Percentiles rank a stretch among this genome's conserved stretches.
Conservation (phyloP, 2,797 vertebrate species). For the Bovichtus variegatus region DNA sequence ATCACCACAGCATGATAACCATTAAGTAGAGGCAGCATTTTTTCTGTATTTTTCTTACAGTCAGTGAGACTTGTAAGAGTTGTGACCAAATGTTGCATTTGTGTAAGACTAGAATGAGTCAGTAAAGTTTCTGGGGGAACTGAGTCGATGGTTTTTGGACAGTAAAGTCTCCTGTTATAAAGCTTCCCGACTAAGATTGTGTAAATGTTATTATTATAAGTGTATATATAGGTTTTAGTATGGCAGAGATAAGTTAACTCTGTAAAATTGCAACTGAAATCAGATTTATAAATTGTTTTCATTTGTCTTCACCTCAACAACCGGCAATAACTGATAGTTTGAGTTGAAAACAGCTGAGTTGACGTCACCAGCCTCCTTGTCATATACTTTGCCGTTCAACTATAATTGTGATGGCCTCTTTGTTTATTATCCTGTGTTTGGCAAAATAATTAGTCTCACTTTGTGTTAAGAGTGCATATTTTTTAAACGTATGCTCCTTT, state of each 20-base stretch:
- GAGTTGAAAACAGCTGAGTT: no score
- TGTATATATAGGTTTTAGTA: neutral
- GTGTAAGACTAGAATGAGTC: neutral
- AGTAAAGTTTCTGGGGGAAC: neutral
- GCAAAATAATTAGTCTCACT: neutral
- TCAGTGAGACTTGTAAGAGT: neutral
- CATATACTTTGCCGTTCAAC: neutral
- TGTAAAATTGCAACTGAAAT: no score
- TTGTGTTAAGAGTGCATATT: neutral
- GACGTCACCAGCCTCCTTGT: no score
- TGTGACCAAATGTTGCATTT: conserved; percentile 12
- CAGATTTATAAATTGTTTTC: no score
- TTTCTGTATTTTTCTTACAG: neutral
- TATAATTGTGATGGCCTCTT: neutral
- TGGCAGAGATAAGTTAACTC: neutral
- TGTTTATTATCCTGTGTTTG: neutral
- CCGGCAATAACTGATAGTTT: no score
- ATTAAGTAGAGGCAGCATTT: conserved; percentile 33
- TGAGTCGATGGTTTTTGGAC: neutral
- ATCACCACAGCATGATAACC: conserved; percentile 35
- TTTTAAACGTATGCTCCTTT: neutral
- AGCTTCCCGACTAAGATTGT: neutral
- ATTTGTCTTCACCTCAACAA: no score
- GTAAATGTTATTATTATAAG: neutral
- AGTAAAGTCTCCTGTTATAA: neutral